Base-by-base conservation (phyloP, 2,113 vertebrate species). In the Elgaria multicarinata region DNA sequence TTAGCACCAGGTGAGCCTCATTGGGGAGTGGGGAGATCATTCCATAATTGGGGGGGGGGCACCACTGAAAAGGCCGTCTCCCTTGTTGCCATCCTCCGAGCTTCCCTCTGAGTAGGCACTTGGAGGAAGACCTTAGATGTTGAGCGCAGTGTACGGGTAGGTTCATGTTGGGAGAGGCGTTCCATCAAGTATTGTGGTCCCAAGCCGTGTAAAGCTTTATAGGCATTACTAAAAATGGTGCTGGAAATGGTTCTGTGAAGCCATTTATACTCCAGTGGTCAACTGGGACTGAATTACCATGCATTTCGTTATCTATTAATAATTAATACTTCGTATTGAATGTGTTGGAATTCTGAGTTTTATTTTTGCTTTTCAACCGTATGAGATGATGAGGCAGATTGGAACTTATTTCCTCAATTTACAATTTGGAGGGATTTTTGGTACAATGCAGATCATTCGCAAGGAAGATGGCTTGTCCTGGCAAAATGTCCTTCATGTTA, bases 401-500 rank as follows among this genome's bases (percentile, higher is more conserved):
- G 39, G 36, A 72, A 39, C 9, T 62, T 20, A 85, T 55, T 22
- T 58, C 79, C 14, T 3, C 36, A 42, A 26, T 74, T 66, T 74
- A 79, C 75, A 33, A 1, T 58, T 89, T 0, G 0, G 53, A 83
- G 16, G 9, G 50, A 31, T 0, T 0, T 83, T 33, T 82, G 14
- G 64, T 58, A 74, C 46, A 36, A 53, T 88, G 75, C 58, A 33
- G 26, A 42, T 79, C 28, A 22, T 74, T 66, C 26, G 33, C 42
- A 77, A 89, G 75, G 79, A 24, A 4, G 12, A 58, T 79, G 26
- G 89, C 87, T 90, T 85, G n/a, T 82, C 46, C 22, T 89, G 36
- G 14, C 0, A 1, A 78, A 80, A 44, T 0, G 0, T 1, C 0
- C 13, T 8, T 6, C 83, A 55, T 50, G 24, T 77, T 46, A 42